phyloP scores from a whole-genome alignment of 64 coral and sea anemone species.

The Cladopsammia gracilis region DNA sequence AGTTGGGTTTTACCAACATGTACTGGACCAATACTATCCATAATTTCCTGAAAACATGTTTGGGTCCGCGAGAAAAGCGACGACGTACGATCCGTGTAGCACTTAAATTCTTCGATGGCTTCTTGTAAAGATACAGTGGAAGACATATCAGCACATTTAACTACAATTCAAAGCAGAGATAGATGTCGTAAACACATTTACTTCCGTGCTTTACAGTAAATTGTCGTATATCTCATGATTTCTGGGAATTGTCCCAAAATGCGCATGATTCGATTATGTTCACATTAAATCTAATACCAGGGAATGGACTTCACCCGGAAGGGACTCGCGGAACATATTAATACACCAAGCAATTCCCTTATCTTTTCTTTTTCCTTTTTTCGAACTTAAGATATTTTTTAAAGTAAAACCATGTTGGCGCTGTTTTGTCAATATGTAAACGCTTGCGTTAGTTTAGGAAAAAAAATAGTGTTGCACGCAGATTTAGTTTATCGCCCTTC shows the following conservation, averaged over 20 bases:
- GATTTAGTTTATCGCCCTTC: too few relatives aligned
- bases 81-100: background rate
- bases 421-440: too few relatives aligned
- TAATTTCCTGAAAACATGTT: slow-evolving; percentile 1
- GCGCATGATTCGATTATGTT: too few relatives aligned
- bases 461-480: too few relatives aligned
- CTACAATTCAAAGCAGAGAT: background rate
- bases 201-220: too few relatives aligned
- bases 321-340: background rate
- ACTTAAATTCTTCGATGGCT: background rate
- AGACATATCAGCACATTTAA: background rate
- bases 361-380: background rate
- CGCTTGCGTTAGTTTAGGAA: too few relatives aligned
- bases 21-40: background rate
- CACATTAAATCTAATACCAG: background rate
- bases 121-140: background rate
- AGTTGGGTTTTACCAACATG: background rate
- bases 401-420: too few relatives aligned
- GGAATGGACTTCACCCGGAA: background rate
- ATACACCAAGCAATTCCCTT: too few relatives aligned
- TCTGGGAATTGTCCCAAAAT: slow-evolving; percentile 3
- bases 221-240: background rate
- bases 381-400: background rate
- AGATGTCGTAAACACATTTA: too few relatives aligned
- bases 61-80: background rate